These are phyloP conservation scores for Brotula barbata DNA, from an alignment of 2,797 vertebrate genomes.

Conservation along the genomic window DNA sequence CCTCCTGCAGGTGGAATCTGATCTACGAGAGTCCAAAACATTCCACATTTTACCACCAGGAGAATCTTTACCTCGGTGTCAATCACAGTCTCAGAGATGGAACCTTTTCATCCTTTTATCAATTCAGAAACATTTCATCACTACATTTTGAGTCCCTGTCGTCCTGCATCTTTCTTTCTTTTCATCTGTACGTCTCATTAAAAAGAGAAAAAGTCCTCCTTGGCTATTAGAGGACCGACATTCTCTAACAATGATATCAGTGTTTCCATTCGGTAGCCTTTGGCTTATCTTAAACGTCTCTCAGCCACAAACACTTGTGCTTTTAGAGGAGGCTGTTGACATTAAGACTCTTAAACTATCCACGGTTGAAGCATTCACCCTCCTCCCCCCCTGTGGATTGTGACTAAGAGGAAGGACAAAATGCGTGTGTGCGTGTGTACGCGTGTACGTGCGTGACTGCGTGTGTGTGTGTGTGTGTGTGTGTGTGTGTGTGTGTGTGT, in stretches of 20 bases:
- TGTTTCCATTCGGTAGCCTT: constrained; percentile 58
- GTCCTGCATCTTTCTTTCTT: constrained; percentile 6
- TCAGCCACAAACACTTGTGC: constrained; percentile 54
- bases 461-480: neutral
- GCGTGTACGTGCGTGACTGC: constrained; percentile 3
- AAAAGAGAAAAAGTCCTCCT: constrained; percentile 29
- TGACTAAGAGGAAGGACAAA: neutral
- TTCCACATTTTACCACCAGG: no score
- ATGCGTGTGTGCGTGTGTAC: neutral
- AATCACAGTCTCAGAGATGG: constrained; percentile 26
- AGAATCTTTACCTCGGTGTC: no score
- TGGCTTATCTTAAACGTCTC: constrained; percentile 49
- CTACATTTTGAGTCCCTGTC: neutral
- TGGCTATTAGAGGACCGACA: constrained; percentile 31
- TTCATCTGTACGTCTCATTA: constrained; percentile 23
- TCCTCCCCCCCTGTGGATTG: constrained; percentile 14
- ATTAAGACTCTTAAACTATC: constrained; percentile 53
- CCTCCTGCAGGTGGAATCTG: no score
- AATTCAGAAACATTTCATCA: constrained; percentile 41
- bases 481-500: constrained; percentile 8
- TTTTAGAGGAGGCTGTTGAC: constrained; percentile 61
- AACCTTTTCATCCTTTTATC: neutral
- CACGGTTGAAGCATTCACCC: constrained; percentile 32
- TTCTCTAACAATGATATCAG: constrained; percentile 62
- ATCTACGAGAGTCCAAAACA: no score